Evolutionary conservation across 2,797 vertebrate genomes (phyloP), one percentile per base, ranked within the genome.

Genomic region (Catostomus latipinnis): DNA sequence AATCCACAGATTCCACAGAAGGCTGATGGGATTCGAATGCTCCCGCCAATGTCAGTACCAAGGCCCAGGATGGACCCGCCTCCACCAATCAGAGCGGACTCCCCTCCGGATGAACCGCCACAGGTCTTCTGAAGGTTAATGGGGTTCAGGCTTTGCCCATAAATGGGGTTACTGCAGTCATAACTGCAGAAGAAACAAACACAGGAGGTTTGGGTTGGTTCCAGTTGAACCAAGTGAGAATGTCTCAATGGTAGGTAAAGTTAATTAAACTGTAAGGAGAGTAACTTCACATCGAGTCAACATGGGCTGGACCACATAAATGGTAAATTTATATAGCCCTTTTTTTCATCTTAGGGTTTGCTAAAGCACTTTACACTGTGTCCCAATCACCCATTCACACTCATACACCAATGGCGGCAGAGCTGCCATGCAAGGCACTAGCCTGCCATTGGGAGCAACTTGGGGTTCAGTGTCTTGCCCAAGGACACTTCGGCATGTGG

Each of bases 161-260:
- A 98, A 72, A 98, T 92, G 4, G 94, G 92, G 76, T 99, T 99
- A 78, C 94, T 89, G 90, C 97, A 98, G 69, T 97, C 97, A 87
- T 92, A 97, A 85, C 97, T 99, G 81, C 3, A 84, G 6, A 77
- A 10, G 4, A 74, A 8, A 4, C 13, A 82, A 53, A 57, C 1
- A 69, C 63, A 76, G 5, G 52, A 7, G 9, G 3, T 43, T 58
- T 68, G 11, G 45, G 8, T 8, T 18, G 12, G 45, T 14, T 45
- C 43, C 18, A 61, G 4, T 54, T 49, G 3, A 18, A 57, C 14
- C 14, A 14, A 66, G 0, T 34, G 34, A 34, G 4, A 34, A 4
- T 34, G 34, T 34, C 34, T 54, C 14, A 48, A 48, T 1, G 11
- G 13, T 6, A 7, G 16, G 6, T 58, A 7, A 16, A 58, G 7